Conservation (phyloP, 2,113 vertebrate species). For the Terrapene triunguis region DNA sequence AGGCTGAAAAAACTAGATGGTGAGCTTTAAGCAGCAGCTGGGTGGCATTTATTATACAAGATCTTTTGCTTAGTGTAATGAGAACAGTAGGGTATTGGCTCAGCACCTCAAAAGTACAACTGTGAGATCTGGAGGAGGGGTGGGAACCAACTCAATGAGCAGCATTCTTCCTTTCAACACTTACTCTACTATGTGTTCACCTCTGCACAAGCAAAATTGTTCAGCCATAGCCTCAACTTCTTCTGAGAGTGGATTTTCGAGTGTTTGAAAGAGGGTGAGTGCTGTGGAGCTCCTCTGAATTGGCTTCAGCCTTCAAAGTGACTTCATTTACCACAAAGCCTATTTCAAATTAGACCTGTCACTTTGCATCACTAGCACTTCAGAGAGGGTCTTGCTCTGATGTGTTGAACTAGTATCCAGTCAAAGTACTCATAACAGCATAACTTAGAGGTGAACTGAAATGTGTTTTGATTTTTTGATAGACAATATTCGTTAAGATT, state of each 20-base stretch:
- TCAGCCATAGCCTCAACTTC: background rate
- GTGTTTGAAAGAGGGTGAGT: background rate
- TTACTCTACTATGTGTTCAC: background rate
- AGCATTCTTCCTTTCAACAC: background rate
- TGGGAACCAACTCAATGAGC: background rate
- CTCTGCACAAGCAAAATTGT: background rate
- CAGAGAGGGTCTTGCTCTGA: background rate
- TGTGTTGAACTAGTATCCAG: background rate
- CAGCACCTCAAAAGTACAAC: background rate
- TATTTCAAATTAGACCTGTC: background rate
- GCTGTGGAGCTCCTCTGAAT: background rate
- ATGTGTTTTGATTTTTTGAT: background rate
- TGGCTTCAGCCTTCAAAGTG: background rate
- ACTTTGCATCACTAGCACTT: background rate
- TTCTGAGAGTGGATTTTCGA: background rate
- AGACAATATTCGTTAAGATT: background rate
- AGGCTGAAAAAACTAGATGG: slow-evolving; percentile 94
- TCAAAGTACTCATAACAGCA: background rate
- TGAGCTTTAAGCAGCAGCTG: slow-evolving; percentile 65
- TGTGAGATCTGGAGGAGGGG: background rate
- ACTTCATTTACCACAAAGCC: background rate
- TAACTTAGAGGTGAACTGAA: background rate
- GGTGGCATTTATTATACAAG: background rate
- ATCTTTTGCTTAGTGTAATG: background rate
- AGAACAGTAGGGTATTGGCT: background rate